Evolutionary conservation across 2,797 vertebrate genomes (phyloP).

Genomic region (Acipenser oxyrinchus): DNA sequence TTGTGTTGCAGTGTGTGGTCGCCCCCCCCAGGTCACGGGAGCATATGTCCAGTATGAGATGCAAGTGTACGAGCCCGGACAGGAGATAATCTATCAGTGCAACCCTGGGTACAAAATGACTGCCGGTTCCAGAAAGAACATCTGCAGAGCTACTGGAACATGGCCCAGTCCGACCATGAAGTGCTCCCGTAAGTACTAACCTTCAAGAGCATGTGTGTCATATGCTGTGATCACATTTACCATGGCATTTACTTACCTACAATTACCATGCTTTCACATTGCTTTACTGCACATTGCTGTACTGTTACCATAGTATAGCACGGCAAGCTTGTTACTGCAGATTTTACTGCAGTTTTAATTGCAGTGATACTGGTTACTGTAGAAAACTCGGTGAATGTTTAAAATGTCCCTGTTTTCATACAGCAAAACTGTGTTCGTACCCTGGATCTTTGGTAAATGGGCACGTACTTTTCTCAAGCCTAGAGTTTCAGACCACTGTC

Average conservation of each 20-base stretch:
- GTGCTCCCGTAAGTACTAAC: constrained; percentile 68
- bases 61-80: constrained; percentile 58
- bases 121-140: constrained; percentile 38
- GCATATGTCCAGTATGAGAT: constrained; percentile 45
- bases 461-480: constrained; percentile 42
- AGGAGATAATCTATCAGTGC: constrained; percentile 58
- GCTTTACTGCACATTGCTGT: no score
- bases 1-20: constrained; percentile 52
- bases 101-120: constrained; percentile 51
- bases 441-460: constrained; percentile 59
- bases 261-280: no score
- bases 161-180: constrained; percentile 61
- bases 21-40: constrained; percentile 49
- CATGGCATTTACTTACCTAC: no score
- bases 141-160: constrained; percentile 50
- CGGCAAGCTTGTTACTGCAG: background rate
- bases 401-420: constrained; percentile 3
- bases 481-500: constrained; percentile 57
- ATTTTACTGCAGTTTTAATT: background rate
- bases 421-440: constrained; percentile 66
- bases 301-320: no score
- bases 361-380: background rate
- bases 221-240: no score
- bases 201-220: no score
- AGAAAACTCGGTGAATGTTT: background rate